Evolutionary conservation across 1,140 invertebrate species (phyloP).

Genomic region (Tetramorium alpestre): DNA sequence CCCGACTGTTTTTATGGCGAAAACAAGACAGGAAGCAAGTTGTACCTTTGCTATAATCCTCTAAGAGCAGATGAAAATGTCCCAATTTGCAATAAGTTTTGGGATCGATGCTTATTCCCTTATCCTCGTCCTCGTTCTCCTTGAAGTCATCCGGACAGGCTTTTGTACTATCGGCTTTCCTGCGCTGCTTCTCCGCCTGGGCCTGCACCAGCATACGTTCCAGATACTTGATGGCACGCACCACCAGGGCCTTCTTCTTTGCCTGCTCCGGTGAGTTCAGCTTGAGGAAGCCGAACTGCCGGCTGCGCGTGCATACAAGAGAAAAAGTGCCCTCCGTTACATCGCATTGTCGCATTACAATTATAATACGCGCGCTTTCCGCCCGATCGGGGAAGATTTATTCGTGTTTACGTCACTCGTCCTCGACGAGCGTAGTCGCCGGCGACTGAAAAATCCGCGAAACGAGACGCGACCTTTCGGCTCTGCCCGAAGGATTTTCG

Average conservation of each 20-base stretch:
- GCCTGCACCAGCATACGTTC: constrained; percentile 94
- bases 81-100: constrained; percentile 97
- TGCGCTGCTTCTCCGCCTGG: constrained; percentile 87
- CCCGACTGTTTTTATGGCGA: neutral
- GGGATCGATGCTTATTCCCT: constrained; percentile 93
- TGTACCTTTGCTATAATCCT: constrained; percentile 96
- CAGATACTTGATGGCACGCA: constrained; percentile 94
- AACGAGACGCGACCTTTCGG: neutral
- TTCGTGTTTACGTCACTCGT: neutral
- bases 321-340: neutral
- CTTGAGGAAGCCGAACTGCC: constrained; percentile 94
- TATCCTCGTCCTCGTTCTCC: constrained; percentile 85
- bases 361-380: neutral
- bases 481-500: neutral
- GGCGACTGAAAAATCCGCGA: neutral
- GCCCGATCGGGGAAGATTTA: neutral
- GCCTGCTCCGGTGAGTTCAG: constrained; percentile 91
- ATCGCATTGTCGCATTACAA: neutral
- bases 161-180: constrained; percentile 84
- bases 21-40: neutral
- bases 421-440: neutral
- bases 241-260: constrained; percentile 91
- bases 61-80: constrained; percentile 96
- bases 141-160: constrained; percentile 83
- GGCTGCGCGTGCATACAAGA: constrained; percentile 87